phyloP scores from a whole-genome alignment of 2,888 invertebrate species.

The Actias luna region DNA sequence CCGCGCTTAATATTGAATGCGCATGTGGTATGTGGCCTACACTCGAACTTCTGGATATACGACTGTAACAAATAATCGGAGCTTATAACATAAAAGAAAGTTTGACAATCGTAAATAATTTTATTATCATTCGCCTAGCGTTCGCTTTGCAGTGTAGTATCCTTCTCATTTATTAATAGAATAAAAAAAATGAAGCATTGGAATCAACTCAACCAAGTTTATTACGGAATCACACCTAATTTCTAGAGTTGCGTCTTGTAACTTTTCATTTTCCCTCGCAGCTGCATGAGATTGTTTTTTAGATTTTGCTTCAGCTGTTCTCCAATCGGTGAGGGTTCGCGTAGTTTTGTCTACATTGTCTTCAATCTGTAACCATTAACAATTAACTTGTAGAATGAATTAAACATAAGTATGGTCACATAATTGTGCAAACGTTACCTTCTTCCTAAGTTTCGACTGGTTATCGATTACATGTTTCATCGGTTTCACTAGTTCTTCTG shows the following conservation, averaged over 20 bases:
- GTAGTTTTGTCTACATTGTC: conserved; percentile 92
- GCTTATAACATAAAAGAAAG: not conserved
- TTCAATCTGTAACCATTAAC: conserved; percentile 78
- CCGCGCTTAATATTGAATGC: conserved; percentile 70
- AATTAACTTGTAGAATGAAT: not conserved
- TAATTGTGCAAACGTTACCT: conserved; percentile 63
- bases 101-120: conserved; percentile 6
- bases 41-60: conserved; percentile 79
- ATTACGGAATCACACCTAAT: conserved; percentile 60
- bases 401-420: not conserved
- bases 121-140: conserved; percentile 41
- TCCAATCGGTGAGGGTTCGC: conserved; percentile 91
- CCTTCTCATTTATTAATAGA: conserved; percentile 42
- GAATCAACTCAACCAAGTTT: conserved; percentile 19
- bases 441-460: conserved; percentile 87
- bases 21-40: conserved; percentile 81
- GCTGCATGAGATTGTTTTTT: conserved; percentile 94
- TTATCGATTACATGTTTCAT: conserved; percentile 87
- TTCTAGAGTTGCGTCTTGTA: conserved; percentile 87
- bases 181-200: conserved; percentile 26
- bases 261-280: conserved; percentile 94
- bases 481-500: conserved; percentile 95
- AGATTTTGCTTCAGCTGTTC: conserved; percentile 92
- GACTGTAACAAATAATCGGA: conserved; percentile 43
- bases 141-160: conserved; percentile 59